Evolutionary conservation across 1,140 invertebrate genomes (phyloP), one percentile per base, ranked within the genome.

Genomic region (Saccostrea echinata): DNA sequence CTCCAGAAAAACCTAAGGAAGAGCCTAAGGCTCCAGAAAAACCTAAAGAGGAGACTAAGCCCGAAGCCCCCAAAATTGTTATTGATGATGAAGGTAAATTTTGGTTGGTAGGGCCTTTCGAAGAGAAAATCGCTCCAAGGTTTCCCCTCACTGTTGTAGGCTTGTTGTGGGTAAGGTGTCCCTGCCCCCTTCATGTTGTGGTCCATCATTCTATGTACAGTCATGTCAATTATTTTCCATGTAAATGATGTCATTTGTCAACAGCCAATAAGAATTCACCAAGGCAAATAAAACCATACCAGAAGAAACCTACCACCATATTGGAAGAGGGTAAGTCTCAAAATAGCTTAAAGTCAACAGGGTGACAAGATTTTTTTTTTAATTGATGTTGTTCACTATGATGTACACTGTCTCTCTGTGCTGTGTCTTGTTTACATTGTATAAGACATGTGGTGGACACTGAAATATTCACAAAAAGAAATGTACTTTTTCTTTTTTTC

Each of bases 301-400:
- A 83, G 68, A 93, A 93, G 85, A 89, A 92, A 88, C 92, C 93
- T 33, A 92, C 93, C 33, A 93, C 92, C 24, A 94, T 94, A 52
- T 87, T 93, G 24, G 93, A 94, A 88, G 93, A 93, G 92, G 93
- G 92, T 93, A 92, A 91, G 91, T 61, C 35, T 35, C n/a, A 9
- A 55, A 53, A 27, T 16, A 24, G 84, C 76, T 84, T 86, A 57
- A 68, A 80, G 81, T 86, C 81, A 86, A 84, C 85, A 84, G 84
- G 83, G 88, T 51, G 76, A 76, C 3, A 11, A 30, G 68, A 30
- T 16, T 76, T 76, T 27, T 30, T 21, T n/a, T 76, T 30, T 16
- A 30, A 4, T 76, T 30, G 68, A 80, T 86, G 71, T 33, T 86
- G 53, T 76, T 18, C 21, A 27, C 57, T 21, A 33, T 76, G 68